A percentile compares a stretch with the other conserved stretches of the same genome.
These are phyloP conservation scores for Diadophis punctatus DNA, from an alignment of 2,113 vertebrate genomes.

Conservation along the genomic window DNA sequence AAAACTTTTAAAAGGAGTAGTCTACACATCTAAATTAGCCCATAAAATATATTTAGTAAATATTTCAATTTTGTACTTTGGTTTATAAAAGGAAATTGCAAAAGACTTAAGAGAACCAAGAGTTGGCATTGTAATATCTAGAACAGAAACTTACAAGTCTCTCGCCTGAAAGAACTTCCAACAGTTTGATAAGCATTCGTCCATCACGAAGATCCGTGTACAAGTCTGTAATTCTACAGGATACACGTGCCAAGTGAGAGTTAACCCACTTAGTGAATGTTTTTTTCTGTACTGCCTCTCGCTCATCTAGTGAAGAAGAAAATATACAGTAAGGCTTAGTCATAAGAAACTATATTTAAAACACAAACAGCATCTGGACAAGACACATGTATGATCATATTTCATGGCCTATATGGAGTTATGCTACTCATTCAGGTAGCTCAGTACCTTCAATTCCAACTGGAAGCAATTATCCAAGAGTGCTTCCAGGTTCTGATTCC, in stretches of 20 bases:
- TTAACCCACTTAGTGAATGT: slow-evolving; percentile 98
- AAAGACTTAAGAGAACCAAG: not conserved
- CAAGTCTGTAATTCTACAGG: slow-evolving; percentile 90
- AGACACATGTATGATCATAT: not conserved
- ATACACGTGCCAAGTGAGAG: slow-evolving; percentile 90
- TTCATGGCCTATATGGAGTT: not conserved
- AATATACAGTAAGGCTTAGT: not conserved
- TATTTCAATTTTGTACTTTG: not conserved
- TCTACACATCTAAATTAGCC: not conserved
- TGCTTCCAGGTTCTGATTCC: not conserved
- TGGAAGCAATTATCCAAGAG: not conserved
- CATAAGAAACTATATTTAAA: not conserved
- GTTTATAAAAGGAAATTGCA: not conserved
- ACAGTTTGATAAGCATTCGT: slow-evolving; percentile 93
- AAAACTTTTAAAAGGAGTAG: not conserved
- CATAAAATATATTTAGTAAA: not conserved
- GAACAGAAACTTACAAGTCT: slow-evolving; percentile 76
- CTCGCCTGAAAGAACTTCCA: slow-evolving; percentile 92
- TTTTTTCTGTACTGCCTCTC: slow-evolving; percentile 96
- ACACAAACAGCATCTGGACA: not conserved
- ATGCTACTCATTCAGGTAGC: not conserved
- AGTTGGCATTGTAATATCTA: not conserved
- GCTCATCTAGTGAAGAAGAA: slow-evolving; percentile 78
- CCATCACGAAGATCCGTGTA: slow-evolving; percentile 93
- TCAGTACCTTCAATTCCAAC: not conserved